These are phyloP conservation scores for Styela plicata DNA, from an alignment of 23 tunicate genomes.

Conservation along the genomic window DNA sequence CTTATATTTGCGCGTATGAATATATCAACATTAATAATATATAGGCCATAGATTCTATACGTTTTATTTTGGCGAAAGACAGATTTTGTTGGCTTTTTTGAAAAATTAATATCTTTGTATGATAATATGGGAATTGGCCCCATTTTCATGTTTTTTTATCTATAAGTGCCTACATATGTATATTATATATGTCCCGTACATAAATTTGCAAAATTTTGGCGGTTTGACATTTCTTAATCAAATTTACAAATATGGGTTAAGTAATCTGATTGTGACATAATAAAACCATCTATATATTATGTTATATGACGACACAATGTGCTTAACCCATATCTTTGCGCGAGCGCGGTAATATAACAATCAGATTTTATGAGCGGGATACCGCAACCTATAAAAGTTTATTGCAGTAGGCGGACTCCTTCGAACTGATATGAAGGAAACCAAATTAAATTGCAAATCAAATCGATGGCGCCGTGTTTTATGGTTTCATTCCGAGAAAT, in stretches of 20 bases:
- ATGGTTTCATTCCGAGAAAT: neutral
- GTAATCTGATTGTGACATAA: neutral
- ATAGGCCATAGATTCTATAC: too few species aligned
- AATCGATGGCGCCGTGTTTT: neutral
- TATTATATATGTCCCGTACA: too few species aligned
- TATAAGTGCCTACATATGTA: too few species aligned
- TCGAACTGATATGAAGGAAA: neutral
- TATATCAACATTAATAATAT: too few species aligned
- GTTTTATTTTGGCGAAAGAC: too few species aligned
- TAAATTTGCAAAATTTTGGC: too few species aligned
- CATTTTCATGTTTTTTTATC: too few species aligned
- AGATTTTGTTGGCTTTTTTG: too few species aligned
- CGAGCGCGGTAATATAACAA: neutral
- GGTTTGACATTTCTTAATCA: neutral
- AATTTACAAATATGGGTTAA: neutral
- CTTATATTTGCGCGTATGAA: too few species aligned
- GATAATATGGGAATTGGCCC: too few species aligned
- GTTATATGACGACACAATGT: neutral
- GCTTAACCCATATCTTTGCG: neutral
- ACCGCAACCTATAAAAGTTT: neutral
- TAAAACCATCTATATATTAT: neutral
- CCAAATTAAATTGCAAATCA: neutral
- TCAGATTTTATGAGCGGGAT: neutral
- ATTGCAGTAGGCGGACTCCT: neutral
- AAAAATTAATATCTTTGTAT: too few species aligned